phyloP scores from a whole-genome alignment of 2,797 vertebrate species.

The Phataginus tetradactyla region DNA sequence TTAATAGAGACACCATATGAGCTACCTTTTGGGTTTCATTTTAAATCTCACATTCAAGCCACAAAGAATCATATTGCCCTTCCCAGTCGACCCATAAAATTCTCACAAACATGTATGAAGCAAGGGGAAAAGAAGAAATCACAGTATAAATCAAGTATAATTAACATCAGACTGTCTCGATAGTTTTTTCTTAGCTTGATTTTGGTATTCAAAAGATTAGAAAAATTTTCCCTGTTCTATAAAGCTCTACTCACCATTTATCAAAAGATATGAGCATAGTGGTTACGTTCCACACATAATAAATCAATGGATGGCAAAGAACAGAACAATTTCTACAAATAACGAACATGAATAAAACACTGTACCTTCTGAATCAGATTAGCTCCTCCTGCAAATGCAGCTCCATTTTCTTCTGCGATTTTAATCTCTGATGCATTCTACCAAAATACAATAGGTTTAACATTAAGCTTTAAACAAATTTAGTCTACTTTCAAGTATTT shows the following conservation, averaged over 20 bases:
- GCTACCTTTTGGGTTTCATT: conserved; percentile 12
- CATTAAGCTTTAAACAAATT: conserved; percentile 56
- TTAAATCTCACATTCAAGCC: conserved; percentile 56
- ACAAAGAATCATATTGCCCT: not conserved
- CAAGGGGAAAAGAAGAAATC: not conserved
- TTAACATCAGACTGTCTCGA: not conserved
- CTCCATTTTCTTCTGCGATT: conserved; percentile 89
- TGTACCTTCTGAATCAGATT: conserved; percentile 91
- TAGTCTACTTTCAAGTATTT: not conserved
- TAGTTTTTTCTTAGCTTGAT: conserved; percentile 19
- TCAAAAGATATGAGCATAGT: not conserved
- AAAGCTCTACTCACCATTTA: conserved; percentile 16
- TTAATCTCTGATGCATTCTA: conserved; percentile 89
- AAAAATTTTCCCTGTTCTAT: not conserved
- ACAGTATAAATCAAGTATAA: conserved; percentile 2
- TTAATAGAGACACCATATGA: not conserved
- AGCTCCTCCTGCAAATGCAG: conserved; percentile 89
- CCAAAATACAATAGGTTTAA: conserved; percentile 59
- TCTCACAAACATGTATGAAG: not conserved
- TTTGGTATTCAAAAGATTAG: conserved; percentile 28
- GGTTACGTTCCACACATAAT: not conserved
- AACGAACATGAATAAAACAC: conserved; percentile 10
- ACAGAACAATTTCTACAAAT: conserved; percentile 31
- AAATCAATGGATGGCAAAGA: conserved; percentile 7
- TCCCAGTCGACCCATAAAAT: conserved; percentile 4